Percentiles rank a stretch among this genome's conserved stretches.
Evolutionary conservation across 2,113 vertebrate species (phyloP).

Genomic region (Strix uralensis): DNA sequence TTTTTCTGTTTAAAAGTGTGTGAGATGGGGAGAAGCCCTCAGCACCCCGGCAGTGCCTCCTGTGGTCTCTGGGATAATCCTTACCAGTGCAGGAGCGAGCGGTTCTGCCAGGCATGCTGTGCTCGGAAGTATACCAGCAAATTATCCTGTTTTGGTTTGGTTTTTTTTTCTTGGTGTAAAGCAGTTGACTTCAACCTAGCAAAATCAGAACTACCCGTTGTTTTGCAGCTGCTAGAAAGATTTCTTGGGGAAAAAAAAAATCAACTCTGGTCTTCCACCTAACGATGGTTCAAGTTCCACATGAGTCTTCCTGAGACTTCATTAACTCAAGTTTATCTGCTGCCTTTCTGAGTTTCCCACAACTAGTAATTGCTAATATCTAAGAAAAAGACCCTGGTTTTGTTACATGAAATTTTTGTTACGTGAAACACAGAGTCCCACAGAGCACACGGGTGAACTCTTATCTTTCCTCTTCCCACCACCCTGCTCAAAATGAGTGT

Average conservation of each 20-base stretch:
- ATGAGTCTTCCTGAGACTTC: background rate
- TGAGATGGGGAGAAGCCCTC: background rate
- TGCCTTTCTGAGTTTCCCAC: background rate
- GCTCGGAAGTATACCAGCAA: background rate
- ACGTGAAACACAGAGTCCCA: background rate
- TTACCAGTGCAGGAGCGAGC: fast-evolving
- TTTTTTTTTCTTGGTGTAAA: background rate
- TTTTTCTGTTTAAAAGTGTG: background rate
- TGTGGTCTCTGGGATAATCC: background rate
- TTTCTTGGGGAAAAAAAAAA: background rate
- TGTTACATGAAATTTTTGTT: background rate
- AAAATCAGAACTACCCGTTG: background rate
- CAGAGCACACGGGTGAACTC: background rate
- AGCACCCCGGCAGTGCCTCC: fast-evolving
- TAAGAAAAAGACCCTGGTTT: background rate
- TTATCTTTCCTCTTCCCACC: background rate
- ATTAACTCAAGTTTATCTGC: background rate
- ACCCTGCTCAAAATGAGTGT: fast-evolving
- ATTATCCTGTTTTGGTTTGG: background rate
- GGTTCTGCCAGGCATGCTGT: background rate
- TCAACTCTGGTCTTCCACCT: background rate
- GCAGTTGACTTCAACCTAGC: background rate
- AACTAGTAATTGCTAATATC: background rate
- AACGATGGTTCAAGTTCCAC: background rate
- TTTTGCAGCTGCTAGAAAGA: background rate